phyloP scores from a whole-genome alignment of 30 jellyfish, hydroid and myxozoan species.

The Hydra vulgaris region DNA sequence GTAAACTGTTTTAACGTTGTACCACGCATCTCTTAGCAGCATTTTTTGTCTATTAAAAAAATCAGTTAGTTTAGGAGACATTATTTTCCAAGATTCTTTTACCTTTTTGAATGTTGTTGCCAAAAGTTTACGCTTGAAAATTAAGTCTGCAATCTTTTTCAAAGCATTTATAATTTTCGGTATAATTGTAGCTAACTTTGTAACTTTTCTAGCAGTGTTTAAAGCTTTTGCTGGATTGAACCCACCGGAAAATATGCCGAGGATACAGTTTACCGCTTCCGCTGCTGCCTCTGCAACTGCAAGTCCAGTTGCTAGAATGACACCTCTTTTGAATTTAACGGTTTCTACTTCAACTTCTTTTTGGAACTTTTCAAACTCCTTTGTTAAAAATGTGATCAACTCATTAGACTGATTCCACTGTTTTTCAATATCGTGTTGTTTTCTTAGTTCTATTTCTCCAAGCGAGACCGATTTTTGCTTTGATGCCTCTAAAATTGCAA shows the following conservation, averaged over 20 bases:
- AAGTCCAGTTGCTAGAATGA: conserved; percentile 7
- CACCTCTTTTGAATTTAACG: conserved; percentile 14
- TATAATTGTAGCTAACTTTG: not conserved
- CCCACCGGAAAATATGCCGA: conserved; percentile 14
- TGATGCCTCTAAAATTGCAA: conserved; percentile 17
- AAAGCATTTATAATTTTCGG: conserved; percentile 10
- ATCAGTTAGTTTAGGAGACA: not conserved
- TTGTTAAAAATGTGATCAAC: no score
- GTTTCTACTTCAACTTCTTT: conserved; percentile 6
- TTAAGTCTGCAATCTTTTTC: conserved; percentile 3
- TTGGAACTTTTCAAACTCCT: not conserved
- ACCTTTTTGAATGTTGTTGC: conserved; percentile 3
- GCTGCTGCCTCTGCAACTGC: conserved; percentile 35
- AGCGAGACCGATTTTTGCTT: conserved; percentile 20
- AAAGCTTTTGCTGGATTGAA: conserved; percentile 13
- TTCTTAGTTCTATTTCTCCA: conserved; percentile 14
- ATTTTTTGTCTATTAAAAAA: not conserved
- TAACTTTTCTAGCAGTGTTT: conserved; percentile 16
- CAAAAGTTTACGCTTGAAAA: conserved; percentile 7
- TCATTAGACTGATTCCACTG: no score
- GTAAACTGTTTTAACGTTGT: not conserved
- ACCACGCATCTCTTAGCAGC: not conserved
- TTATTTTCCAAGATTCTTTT: not conserved
- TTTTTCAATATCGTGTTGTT: conserved; percentile 11
- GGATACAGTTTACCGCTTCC: conserved; percentile 4